Evolutionary conservation across 2,888 invertebrate genomes (phyloP).

Genomic region (Nemurella pictetii): DNA sequence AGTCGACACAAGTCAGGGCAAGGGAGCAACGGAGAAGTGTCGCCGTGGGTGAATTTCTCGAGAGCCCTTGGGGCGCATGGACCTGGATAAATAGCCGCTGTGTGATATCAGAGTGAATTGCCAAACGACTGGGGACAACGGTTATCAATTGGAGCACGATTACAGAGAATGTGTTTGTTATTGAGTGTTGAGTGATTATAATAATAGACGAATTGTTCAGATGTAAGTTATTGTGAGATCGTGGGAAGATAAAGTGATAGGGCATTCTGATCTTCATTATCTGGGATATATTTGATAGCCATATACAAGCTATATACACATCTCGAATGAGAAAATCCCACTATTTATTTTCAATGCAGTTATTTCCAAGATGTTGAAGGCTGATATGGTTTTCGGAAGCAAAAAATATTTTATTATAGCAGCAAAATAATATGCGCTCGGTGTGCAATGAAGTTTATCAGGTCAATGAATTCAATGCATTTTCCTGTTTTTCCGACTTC

Average conservation of each 20-base stretch:
- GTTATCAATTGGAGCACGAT: not conserved
- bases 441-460: too few species aligned
- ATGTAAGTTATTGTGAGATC: not conserved
- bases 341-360: too few species aligned
- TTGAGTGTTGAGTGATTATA: not conserved
- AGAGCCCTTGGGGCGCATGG: not conserved
- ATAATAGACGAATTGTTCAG: not conserved
- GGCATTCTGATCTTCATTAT: not conserved
- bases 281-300: not conserved
- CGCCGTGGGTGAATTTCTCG: not conserved
- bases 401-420: too few species aligned
- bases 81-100: not conserved
- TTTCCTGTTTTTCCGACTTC: too few species aligned
- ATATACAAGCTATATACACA: too few species aligned
- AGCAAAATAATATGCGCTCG: too few species aligned
- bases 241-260: not conserved
- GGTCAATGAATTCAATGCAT: too few species aligned
- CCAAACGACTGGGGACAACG: not conserved
- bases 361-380: too few species aligned
- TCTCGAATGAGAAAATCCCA: too few species aligned
- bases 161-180: not conserved
- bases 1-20: not conserved
- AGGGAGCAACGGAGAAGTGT: not conserved
- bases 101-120: not conserved
- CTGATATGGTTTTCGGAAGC: too few species aligned